A percentile compares a stretch with the other conserved stretches of the same genome.
Evolutionary conservation across 2,888 invertebrate genomes (phyloP).

Genomic region (Phaedon cochleariae): DNA sequence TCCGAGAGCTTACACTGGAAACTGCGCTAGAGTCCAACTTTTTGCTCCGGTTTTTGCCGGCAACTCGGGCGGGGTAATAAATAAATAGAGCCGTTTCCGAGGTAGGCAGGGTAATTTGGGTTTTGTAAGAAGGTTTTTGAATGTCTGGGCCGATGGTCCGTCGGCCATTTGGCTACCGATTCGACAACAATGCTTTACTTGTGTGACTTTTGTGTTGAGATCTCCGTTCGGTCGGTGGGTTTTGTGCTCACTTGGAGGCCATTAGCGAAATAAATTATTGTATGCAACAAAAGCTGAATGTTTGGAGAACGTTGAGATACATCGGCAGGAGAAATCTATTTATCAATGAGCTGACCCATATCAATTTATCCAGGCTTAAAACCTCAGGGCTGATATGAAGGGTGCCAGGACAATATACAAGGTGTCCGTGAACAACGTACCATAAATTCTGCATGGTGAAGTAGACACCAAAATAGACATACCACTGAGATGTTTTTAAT

Average conservation of each 20-base stretch:
- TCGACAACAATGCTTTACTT: conserved; percentile 43
- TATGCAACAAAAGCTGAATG: background rate
- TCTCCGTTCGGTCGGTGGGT: conserved; percentile 32
- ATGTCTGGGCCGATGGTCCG: conserved; percentile 40
- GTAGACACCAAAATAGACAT: too few relatives aligned
- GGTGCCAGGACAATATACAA: too few relatives aligned
- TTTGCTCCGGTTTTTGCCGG: conserved; percentile 47
- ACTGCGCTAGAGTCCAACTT: conserved; percentile 31
- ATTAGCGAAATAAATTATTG: background rate
- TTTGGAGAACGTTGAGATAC: background rate
- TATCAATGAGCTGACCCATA: too few relatives aligned
- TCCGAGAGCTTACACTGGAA: conserved; percentile 7
- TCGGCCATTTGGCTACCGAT: conserved; percentile 43
- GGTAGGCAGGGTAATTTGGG: conserved; percentile 53
- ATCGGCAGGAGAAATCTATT: background rate
- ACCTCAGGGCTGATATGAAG: too few relatives aligned
- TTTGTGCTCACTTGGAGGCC: conserved; percentile 29
- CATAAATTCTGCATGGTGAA: too few relatives aligned
- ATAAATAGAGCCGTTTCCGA: conserved; percentile 55
- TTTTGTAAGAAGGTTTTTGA: conserved; percentile 53
- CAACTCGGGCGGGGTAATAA: conserved; percentile 49
- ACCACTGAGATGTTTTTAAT: too few relatives aligned
- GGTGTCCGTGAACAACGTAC: too few relatives aligned
- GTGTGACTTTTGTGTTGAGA: conserved; percentile 43
- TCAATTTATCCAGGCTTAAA: too few relatives aligned